Evolutionary conservation across 2,888 invertebrate genomes (phyloP).

Genomic region (Agrotis puta): DNA sequence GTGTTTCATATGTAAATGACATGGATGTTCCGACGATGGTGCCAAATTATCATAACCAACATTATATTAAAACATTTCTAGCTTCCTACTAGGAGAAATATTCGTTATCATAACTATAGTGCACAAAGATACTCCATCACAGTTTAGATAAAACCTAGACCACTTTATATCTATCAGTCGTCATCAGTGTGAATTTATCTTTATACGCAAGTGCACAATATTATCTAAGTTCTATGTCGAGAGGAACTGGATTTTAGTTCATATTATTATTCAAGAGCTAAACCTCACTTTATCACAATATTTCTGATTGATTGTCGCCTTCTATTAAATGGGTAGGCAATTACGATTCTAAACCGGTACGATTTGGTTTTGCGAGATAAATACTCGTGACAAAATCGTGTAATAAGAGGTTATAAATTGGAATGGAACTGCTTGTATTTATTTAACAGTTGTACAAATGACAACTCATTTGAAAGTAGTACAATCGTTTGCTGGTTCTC

Average conservation of each 20-base stretch:
- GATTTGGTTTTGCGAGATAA: constrained; percentile 32
- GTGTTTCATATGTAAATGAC: constrained; percentile 44
- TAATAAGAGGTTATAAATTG: constrained; percentile 33
- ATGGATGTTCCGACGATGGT: constrained; percentile 33
- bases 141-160: constrained; percentile 33
- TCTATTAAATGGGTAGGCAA: constrained; percentile 22
- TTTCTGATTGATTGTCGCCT: constrained; percentile 42
- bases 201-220: constrained; percentile 28
- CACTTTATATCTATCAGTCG: constrained; percentile 15
- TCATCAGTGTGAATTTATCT: constrained; percentile 35
- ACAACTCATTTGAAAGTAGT: constrained; percentile 30
- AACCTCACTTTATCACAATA: constrained; percentile 25
- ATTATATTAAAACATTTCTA: constrained; percentile 8
- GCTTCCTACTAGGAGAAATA: constrained; percentile 4
- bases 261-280: constrained; percentile 31
- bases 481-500: constrained; percentile 10
- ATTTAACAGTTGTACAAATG: constrained; percentile 21
- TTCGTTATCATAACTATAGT: constrained; percentile 5
- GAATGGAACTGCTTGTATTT: constrained; percentile 11
- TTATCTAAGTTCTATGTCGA: constrained; percentile 19
- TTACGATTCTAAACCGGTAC: constrained; percentile 36
- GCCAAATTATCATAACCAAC: constrained; percentile 40
- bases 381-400: constrained; percentile 25
- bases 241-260: constrained; percentile 38
- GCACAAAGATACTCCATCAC: constrained; percentile 26